Percentiles rank a stretch among this genome's conserved stretches.
Conservation (phyloP, 2,888 invertebrate species). For the Ptycholaimellus sp. region DNA sequence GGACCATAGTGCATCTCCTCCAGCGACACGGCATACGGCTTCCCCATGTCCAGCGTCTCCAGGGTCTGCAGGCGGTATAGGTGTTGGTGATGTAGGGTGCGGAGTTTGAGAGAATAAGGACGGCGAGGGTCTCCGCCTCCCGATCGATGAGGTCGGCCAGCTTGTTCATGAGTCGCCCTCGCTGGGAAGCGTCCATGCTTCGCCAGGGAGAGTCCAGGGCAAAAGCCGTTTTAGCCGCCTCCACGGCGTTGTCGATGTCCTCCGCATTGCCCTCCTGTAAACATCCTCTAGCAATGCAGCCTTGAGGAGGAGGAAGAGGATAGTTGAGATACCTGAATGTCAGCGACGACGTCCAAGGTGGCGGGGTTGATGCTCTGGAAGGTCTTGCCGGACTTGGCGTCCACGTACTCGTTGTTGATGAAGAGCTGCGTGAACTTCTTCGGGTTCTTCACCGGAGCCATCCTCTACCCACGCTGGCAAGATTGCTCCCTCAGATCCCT, state of each 20-base stretch:
- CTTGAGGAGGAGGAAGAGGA: too few relatives aligned
- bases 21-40: slow-evolving; percentile 30
- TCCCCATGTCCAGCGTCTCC: slow-evolving; percentile 58
- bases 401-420: slow-evolving; percentile 85
- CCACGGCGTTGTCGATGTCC: slow-evolving; percentile 34
- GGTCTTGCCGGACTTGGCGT: slow-evolving; percentile 56
- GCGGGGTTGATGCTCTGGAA: slow-evolving; percentile 32
- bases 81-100: too few relatives aligned
- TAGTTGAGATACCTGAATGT: too few relatives aligned
- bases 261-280: slow-evolving; percentile 53
- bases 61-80: slow-evolving; percentile 43
- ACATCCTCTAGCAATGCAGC: too few relatives aligned
- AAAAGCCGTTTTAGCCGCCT: slow-evolving; percentile 35
- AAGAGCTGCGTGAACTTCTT: slow-evolving; percentile 50
- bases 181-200: slow-evolving; percentile 35
- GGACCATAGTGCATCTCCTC: slow-evolving; percentile 11
- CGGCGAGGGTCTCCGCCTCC: slow-evolving; percentile 33
- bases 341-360: slow-evolving; percentile 5
- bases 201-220: slow-evolving; percentile 35
- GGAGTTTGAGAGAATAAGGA: too few relatives aligned
- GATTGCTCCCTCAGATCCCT: too few relatives aligned
- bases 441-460: too few relatives aligned
- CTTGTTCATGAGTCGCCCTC: slow-evolving; percentile 33
- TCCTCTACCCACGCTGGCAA: too few relatives aligned
- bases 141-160: slow-evolving; percentile 36